Evolutionary conservation across 1,140 invertebrate genomes (phyloP).

Genomic region (Stegodyphus mimosarum): DNA sequence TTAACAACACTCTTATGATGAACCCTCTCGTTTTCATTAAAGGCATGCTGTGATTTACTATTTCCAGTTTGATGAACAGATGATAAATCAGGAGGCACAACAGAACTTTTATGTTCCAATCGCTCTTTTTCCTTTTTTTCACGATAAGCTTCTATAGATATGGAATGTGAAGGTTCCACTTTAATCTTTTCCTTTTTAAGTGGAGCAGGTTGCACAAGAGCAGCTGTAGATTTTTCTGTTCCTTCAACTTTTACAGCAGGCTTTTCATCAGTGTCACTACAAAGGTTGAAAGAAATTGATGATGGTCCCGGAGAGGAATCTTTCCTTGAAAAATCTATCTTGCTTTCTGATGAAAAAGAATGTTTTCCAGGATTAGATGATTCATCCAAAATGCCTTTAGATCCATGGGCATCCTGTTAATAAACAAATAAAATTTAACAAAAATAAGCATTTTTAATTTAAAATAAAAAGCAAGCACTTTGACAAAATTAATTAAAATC

Average conservation of each 20-base stretch:
- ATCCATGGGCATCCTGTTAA: background rate
- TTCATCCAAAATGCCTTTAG: background rate
- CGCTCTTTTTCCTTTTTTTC: constrained; percentile 19
- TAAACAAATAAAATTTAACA: background rate
- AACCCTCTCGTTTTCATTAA: background rate
- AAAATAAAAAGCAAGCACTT: background rate
- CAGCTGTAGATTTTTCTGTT: background rate
- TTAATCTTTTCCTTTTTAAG: background rate
- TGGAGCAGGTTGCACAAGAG: background rate
- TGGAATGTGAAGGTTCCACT: constrained; percentile 24
- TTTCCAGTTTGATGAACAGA: background rate
- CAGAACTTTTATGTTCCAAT: background rate
- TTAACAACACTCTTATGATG: background rate
- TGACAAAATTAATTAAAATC: too few relatives aligned
- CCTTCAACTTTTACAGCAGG: background rate
- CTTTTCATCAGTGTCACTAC: background rate
- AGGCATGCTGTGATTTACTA: background rate
- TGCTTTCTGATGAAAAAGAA: background rate
- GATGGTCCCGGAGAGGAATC: constrained; percentile 4
- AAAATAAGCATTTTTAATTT: constrained; percentile 2
- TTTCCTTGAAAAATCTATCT: constrained; percentile 1
- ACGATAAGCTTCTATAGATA: constrained; percentile 14
- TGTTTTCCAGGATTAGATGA: background rate
- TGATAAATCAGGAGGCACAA: background rate
- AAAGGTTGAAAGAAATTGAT: background rate